Evolutionary conservation across 2,113 vertebrate species (phyloP).

Genomic region (Gnathonemus echidnorhynchus): DNA sequence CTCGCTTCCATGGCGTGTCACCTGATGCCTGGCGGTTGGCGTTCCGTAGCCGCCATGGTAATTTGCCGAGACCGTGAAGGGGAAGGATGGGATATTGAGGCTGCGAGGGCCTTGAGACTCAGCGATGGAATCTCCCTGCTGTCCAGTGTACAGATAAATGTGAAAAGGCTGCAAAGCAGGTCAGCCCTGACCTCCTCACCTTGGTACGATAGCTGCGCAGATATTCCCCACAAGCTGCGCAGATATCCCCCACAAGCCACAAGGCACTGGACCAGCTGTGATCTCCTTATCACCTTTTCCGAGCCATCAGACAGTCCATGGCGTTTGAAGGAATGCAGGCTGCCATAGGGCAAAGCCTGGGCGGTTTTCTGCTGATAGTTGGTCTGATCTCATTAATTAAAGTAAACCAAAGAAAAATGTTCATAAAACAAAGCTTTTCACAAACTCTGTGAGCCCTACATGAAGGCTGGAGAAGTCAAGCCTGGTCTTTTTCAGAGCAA

Average conservation of each 20-base stretch:
- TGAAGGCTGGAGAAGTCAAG: not conserved
- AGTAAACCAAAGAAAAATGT: constrained; percentile 44
- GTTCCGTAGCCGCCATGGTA: not conserved
- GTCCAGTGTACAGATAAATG: constrained; percentile 54
- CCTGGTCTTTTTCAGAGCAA: not conserved
- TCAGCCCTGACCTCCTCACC: not conserved
- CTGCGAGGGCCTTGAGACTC: not conserved
- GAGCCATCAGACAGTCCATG: constrained; percentile 56
- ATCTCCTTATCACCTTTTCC: constrained; percentile 66
- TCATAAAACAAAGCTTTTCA: not conserved
- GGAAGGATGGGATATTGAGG: not conserved
- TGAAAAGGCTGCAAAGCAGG: constrained; percentile 9
- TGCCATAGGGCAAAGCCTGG: constrained; percentile 45
- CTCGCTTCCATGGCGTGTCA: not conserved
- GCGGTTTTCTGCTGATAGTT: constrained; percentile 43
- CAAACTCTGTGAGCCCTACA: not conserved
- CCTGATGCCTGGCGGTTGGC: not conserved
- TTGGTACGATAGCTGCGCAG: constrained; percentile 40
- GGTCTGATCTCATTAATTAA: constrained; percentile 55
- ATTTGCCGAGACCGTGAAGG: not conserved
- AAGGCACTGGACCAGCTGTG: constrained; percentile 70
- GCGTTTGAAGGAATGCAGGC: constrained; percentile 60
- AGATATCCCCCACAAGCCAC: constrained; percentile 65
- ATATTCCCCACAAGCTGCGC: constrained; percentile 46
- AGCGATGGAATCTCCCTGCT: constrained; percentile 45